Evolutionary conservation across 2,113 vertebrate species (phyloP).

Genomic region (Cynoglossus semilaevis): DNA sequence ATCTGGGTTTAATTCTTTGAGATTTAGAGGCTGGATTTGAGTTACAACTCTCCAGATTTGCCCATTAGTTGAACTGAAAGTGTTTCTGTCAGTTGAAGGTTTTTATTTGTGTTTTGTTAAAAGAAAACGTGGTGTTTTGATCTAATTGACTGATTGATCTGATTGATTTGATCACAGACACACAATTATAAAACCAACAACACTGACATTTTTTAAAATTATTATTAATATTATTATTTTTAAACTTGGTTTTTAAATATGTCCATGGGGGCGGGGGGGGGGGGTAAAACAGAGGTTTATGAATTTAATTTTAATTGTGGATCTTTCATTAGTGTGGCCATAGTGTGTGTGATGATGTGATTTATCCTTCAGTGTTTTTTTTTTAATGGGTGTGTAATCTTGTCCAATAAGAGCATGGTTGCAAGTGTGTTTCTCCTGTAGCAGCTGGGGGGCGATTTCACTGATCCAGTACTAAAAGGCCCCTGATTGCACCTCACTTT

Average conservation of each 20-base stretch:
- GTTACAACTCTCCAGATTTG: slow-evolving; percentile 95
- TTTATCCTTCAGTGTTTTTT: slow-evolving; percentile 73
- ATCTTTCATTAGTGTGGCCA: slow-evolving; percentile 91
- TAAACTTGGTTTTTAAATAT: slow-evolving; percentile 83
- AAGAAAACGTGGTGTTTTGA: too few relatives aligned
- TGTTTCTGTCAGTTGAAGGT: slow-evolving; percentile 85
- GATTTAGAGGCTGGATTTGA: slow-evolving; percentile 89
- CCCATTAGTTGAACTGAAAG: slow-evolving; percentile 81
- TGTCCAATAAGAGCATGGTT: slow-evolving; percentile 75
- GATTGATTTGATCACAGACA: too few relatives aligned
- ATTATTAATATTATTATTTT: slow-evolving; percentile 71
- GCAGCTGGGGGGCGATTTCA: slow-evolving; percentile 66
- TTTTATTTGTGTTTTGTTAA: too few relatives aligned
- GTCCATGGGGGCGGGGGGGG: too few relatives aligned
- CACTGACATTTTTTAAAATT: slow-evolving; percentile 90
- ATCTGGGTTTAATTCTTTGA: slow-evolving; percentile 54
- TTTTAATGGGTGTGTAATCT: slow-evolving; percentile 77
- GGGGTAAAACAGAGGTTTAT: slow-evolving; percentile 84
- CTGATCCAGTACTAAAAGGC: slow-evolving; percentile 60
- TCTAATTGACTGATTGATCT: too few relatives aligned
- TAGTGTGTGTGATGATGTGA: slow-evolving; percentile 88
- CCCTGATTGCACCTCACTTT: slow-evolving; percentile 76
- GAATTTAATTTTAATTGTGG: slow-evolving; percentile 86
- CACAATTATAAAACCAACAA: slow-evolving; percentile 85
- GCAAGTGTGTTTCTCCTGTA: slow-evolving; percentile 81